Percentiles rank a stretch among this genome's conserved stretches.
These are phyloP conservation scores for Carassius carassius DNA, from an alignment of 2,113 vertebrate genomes.

Conservation along the genomic window DNA sequence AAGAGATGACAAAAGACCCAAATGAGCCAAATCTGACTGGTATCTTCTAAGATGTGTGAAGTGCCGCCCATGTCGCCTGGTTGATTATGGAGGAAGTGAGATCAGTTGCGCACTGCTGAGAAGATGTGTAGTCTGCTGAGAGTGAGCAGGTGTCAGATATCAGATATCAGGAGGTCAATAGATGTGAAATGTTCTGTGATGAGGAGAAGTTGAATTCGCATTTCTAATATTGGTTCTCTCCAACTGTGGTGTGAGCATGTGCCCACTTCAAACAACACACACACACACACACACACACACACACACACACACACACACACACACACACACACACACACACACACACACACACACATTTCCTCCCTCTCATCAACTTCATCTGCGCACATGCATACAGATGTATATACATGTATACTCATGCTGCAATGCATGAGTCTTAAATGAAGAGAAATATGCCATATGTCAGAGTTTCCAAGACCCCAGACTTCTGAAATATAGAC, in stretches of 20 bases:
- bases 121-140: constrained; percentile 13
- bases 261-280: constrained; percentile 1
- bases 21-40: background rate
- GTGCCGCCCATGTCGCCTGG: background rate
- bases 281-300: background rate
- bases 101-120: background rate
- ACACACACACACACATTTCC: background rate
- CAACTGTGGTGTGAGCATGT: background rate
- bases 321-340: background rate
- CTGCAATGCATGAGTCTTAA: background rate
- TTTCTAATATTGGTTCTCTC: background rate
- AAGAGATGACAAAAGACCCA: background rate
- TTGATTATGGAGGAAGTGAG: background rate
- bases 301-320: too few species aligned
- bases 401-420: background rate
- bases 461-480: background rate
- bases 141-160: constrained; percentile 38
- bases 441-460: constrained; percentile 8
- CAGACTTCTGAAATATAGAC: constrained; percentile 3
- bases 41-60: background rate
- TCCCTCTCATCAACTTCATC: constrained; percentile 29
- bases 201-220: constrained; percentile 3
- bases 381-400: background rate
- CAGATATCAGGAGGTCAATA: constrained; percentile 39
- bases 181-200: constrained; percentile 31